phyloP scores from a whole-genome alignment of 1,140 invertebrate species.

The Cotesia vestalis region DNA sequence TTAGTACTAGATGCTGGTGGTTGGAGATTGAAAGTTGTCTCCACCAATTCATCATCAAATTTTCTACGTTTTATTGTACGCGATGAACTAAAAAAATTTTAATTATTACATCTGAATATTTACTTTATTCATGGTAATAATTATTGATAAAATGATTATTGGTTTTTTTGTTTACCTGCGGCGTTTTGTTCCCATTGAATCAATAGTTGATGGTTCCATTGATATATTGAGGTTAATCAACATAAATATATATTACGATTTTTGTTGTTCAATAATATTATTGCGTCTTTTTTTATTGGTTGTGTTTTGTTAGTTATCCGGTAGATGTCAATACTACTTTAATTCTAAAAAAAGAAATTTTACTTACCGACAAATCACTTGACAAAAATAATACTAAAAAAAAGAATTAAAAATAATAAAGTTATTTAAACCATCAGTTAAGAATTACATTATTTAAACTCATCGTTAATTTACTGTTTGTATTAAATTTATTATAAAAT shows the following conservation, averaged over 20 bases:
- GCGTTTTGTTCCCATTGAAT: slow-evolving; percentile 60
- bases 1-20: slow-evolving; percentile 71
- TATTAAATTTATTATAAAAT: too few species aligned
- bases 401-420: too few species aligned
- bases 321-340: too few species aligned
- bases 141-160: slow-evolving; percentile 23
- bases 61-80: slow-evolving; percentile 93
- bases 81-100: slow-evolving; percentile 74
- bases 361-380: too few species aligned
- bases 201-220: slow-evolving; percentile 54
- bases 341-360: too few species aligned
- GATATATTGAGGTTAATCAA: slow-evolving; percentile 49
- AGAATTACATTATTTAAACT: too few species aligned
- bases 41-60: slow-evolving; percentile 96
- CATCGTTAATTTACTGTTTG: too few species aligned
- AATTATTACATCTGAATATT: background rate
- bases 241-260: background rate
- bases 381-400: too few species aligned
- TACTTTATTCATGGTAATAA: slow-evolving; percentile 12
- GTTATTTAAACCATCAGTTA: too few species aligned
- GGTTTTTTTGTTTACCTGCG: slow-evolving; percentile 51
- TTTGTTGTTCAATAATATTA: too few species aligned
- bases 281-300: too few species aligned
- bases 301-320: too few species aligned
- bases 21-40: slow-evolving; percentile 77